Conservation (phyloP, 1,140 invertebrate genomes). For the Microplitis demolitor region DNA sequence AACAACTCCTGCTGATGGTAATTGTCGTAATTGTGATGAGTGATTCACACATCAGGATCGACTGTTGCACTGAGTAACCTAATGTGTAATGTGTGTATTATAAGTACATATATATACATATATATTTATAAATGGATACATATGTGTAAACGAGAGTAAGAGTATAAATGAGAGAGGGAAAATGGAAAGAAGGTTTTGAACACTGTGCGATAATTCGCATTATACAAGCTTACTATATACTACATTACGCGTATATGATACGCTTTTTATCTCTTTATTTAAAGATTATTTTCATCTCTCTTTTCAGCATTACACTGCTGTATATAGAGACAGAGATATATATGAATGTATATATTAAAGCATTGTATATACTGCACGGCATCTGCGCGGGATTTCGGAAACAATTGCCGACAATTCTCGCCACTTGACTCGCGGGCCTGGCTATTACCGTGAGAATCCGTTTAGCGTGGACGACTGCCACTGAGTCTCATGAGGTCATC, state of each 20-base stretch:
- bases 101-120: neutral
- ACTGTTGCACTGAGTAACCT: constrained; percentile 8
- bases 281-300: constrained; percentile 1
- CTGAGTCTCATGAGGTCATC: constrained; percentile 60
- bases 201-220: constrained; percentile 14
- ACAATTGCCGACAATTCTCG: constrained; percentile 64
- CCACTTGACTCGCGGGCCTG: constrained; percentile 59
- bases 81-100: neutral
- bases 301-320: neutral
- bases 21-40: constrained; percentile 63
- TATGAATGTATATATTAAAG: neutral
- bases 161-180: neutral
- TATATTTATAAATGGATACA: neutral
- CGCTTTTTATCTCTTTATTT: constrained; percentile 24
- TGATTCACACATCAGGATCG: constrained; percentile 62
- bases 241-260: neutral
- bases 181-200: no score
- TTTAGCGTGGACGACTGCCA: constrained; percentile 45
- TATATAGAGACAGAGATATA: neutral
- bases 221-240: neutral
- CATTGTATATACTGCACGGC: constrained; percentile 31
- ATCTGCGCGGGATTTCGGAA: constrained; percentile 64
- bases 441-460: constrained; percentile 63
- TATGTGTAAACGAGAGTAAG: neutral
- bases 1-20: constrained; percentile 42